Percentiles rank a stretch among this genome's conserved stretches.
These are phyloP conservation scores for Sweltsa coloradensis DNA, from an alignment of 1,140 invertebrate species.

Conservation along the genomic window DNA sequence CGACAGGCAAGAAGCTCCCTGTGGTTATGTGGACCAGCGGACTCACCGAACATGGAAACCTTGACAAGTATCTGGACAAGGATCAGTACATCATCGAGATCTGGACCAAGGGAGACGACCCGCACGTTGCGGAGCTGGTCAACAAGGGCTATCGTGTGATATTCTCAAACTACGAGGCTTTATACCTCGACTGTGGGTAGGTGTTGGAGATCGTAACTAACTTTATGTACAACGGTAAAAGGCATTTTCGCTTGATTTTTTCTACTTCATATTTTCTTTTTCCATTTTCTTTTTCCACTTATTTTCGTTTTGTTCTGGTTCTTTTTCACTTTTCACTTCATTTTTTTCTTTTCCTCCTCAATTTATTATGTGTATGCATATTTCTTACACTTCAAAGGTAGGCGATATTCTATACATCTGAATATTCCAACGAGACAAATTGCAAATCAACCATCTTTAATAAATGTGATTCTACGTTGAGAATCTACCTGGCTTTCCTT, in stretches of 20 bases:
- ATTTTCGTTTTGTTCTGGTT: neutral
- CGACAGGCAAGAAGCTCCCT: conserved; percentile 42
- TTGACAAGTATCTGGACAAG: conserved; percentile 53
- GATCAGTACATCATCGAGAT: conserved; percentile 66
- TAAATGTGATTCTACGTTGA: too few species aligned
- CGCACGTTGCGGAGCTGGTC: conserved; percentile 47
- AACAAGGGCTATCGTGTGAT: conserved; percentile 59
- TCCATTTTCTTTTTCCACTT: neutral
- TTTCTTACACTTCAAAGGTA: too few species aligned
- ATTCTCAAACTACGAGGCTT: conserved; percentile 70
- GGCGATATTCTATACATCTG: too few species aligned
- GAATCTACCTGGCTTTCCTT: too few species aligned
- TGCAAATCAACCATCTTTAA: too few species aligned
- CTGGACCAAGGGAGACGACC: conserved; percentile 56
- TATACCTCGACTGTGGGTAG: conserved; percentile 75
- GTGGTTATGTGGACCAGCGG: conserved; percentile 74
- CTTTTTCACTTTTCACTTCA: neutral
- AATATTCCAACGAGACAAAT: too few species aligned
- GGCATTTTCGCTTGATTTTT: neutral
- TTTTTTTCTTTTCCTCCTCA: conserved; percentile 8
- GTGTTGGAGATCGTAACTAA: conserved; percentile 19
- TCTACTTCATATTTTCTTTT: neutral
- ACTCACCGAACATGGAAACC: conserved; percentile 49
- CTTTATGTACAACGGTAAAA: neutral
- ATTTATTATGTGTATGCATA: neutral